A percentile compares a stretch with the other conserved stretches of the same genome.
Conservation (phyloP, 2,797 vertebrate species). For the Chromobotia macracanthus region DNA sequence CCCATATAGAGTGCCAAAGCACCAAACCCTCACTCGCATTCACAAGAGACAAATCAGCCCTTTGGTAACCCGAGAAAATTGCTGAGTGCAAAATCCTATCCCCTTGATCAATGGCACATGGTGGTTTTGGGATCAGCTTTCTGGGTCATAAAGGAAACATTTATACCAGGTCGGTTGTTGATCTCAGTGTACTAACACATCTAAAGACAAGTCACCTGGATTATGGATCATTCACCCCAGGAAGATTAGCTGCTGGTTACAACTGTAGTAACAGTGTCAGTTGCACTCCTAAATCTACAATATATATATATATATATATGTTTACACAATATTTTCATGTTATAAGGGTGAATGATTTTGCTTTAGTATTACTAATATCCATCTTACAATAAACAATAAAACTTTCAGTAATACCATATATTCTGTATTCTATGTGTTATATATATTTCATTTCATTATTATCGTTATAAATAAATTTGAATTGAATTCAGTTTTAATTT, state of each 20-base stretch:
- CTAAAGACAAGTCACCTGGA: slow-evolving; percentile 22
- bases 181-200: slow-evolving; percentile 19
- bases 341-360: too few relatives aligned
- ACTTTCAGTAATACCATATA: too few relatives aligned
- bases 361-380: too few relatives aligned
- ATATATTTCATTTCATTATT: too few relatives aligned
- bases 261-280: slow-evolving; percentile 7
- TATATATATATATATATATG: background rate
- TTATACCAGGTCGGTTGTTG: slow-evolving; percentile 26
- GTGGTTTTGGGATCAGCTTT: slow-evolving; percentile 53
- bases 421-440: too few relatives aligned
- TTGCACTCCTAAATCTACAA: background rate
- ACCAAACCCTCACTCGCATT: slow-evolving; percentile 34
- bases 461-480: too few relatives aligned
- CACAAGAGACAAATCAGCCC: slow-evolving; percentile 7
- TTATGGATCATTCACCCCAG: background rate
- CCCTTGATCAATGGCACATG: slow-evolving; percentile 65
- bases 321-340: too few relatives aligned
- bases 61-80: slow-evolving; percentile 50
- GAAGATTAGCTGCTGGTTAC: background rate
- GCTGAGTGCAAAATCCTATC: slow-evolving; percentile 60
- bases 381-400: too few relatives aligned
- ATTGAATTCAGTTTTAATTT: too few relatives aligned
- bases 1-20: slow-evolving; percentile 45
- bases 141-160: slow-evolving; percentile 28